A percentile compares a stretch with the other conserved stretches of the same genome.
Evolutionary conservation across 1,140 invertebrate genomes (phyloP).

Genomic region (Globodera rostochiensis): DNA sequence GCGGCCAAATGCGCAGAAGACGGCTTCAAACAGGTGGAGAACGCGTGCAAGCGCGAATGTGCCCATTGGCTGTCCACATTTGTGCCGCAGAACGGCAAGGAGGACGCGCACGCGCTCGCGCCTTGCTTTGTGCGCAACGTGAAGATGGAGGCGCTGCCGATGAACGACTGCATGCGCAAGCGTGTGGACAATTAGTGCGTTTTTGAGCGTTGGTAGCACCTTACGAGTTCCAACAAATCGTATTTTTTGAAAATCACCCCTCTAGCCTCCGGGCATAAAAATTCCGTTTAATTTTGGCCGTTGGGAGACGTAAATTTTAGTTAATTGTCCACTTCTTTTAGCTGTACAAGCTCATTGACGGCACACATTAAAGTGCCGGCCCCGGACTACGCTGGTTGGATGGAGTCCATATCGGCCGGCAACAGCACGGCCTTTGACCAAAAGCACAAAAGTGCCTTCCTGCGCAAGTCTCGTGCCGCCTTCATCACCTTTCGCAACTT

Average conservation of each 20-base stretch:
- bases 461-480: neutral
- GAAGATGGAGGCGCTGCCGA: slow-evolving; percentile 2
- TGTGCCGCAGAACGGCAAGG: neutral
- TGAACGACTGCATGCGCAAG: slow-evolving; percentile 17
- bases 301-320: no score
- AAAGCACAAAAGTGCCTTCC: slow-evolving; percentile 7
- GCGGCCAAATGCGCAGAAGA: slow-evolving; percentile 1
- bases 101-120: neutral
- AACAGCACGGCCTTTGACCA: slow-evolving; percentile 1
- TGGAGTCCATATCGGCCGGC: neutral
- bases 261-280: no score
- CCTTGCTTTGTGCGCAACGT: slow-evolving; percentile 5
- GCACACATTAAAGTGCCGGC: neutral
- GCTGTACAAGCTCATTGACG: neutral
- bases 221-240: neutral
- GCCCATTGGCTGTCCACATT: slow-evolving; percentile 4
- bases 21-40: neutral
- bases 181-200: slow-evolving; percentile 16
- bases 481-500: slow-evolving; percentile 26
- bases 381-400: neutral
- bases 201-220: neutral
- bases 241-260: neutral
- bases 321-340: neutral
- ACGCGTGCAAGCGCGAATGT: slow-evolving; percentile 7
- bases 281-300: no score